Conservation (phyloP, 1,140 invertebrate species). For the Platyscapa corneri region DNA sequence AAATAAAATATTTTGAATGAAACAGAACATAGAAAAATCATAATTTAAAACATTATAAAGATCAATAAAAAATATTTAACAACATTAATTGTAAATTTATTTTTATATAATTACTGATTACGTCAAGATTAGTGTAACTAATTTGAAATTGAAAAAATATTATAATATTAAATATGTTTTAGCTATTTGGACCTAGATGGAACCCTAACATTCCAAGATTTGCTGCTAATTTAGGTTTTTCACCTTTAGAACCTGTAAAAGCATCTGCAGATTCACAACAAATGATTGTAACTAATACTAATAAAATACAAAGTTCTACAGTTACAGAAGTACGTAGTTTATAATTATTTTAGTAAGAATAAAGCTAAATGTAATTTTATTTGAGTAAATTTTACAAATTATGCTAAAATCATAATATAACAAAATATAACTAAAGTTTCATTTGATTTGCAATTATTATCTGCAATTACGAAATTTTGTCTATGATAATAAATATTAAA, state of each 20-base stretch:
- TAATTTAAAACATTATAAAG: too few relatives aligned
- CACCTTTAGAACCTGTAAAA: constrained; percentile 85
- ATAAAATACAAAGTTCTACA: constrained; percentile 60
- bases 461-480: neutral
- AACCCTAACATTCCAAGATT: constrained; percentile 85
- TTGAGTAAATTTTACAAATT: neutral
- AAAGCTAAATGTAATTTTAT: constrained; percentile 15
- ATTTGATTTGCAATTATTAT: neutral
- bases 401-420: too few relatives aligned
- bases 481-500: constrained; percentile 4
- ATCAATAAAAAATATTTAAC: neutral
- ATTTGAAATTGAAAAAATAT: neutral
- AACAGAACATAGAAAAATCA: neutral
- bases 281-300: constrained; percentile 57
- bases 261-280: constrained; percentile 66
- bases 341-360: constrained; percentile 23
- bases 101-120: too few relatives aligned
- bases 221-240: constrained; percentile 84
- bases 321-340: constrained; percentile 64
- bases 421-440: neutral
- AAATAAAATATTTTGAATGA: neutral
- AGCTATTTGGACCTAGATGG: constrained; percentile 88
- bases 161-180: constrained; percentile 55
- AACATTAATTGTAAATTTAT: too few relatives aligned
- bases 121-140: neutral